These are phyloP conservation scores for Mongoloraphidia duomilia DNA, from an alignment of 2,888 invertebrate species.

Conservation along the genomic window DNA sequence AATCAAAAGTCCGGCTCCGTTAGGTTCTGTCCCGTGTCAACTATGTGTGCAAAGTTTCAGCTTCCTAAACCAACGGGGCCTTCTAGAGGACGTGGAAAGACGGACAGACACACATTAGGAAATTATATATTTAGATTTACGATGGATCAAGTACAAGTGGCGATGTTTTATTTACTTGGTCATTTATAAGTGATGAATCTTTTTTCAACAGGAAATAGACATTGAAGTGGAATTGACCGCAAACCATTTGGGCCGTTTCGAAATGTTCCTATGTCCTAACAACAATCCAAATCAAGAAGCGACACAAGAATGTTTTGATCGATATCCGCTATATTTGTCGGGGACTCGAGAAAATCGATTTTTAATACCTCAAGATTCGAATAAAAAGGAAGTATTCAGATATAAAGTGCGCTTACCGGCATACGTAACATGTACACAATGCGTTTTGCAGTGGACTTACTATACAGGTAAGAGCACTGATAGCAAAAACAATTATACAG, in stretches of 20 bases:
- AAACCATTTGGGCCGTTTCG: conserved; percentile 78
- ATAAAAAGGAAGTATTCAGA: conserved; percentile 34
- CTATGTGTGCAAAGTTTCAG: too few species aligned
- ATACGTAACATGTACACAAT: conserved; percentile 74
- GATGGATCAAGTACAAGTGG: too few species aligned
- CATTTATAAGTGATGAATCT: background rate
- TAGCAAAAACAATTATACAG: background rate
- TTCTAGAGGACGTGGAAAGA: too few species aligned
- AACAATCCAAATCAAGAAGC: conserved; percentile 66
- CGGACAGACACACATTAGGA: too few species aligned
- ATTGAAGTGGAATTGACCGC: conserved; percentile 79
- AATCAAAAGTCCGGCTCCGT: too few species aligned
- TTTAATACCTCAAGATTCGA: conserved; percentile 48
- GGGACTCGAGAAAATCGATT: conserved; percentile 58
- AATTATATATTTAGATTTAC: too few species aligned
- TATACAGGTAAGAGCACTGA: conserved; percentile 48
- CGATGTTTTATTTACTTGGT: background rate
- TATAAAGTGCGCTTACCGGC: conserved; percentile 68
- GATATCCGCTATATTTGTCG: conserved; percentile 57
- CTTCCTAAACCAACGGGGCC: too few species aligned
- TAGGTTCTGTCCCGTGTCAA: too few species aligned
- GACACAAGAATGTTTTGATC: conserved; percentile 71
- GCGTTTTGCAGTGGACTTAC: conserved; percentile 88
- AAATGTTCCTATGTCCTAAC: conserved; percentile 72
- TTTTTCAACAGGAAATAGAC: conserved; percentile 50